These are phyloP conservation scores for Falco cherrug DNA, from an alignment of 2,797 vertebrate genomes.

Conservation along the genomic window DNA sequence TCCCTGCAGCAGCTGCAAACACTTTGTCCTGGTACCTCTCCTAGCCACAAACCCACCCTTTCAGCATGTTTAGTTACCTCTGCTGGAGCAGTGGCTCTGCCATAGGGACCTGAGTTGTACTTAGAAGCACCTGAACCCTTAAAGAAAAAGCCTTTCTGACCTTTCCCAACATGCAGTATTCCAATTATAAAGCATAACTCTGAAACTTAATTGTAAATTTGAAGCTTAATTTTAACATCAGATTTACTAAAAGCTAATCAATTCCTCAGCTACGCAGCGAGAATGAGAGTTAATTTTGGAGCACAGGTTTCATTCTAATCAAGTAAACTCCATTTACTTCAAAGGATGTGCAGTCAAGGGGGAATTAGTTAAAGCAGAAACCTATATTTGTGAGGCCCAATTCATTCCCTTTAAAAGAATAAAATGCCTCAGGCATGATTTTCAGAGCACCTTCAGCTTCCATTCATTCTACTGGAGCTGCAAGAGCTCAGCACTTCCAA, in stretches of 20 bases:
- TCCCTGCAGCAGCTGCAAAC: neutral
- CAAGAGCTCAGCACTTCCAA: slow-evolving; percentile 21
- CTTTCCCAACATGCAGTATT: neutral
- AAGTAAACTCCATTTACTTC: slow-evolving; percentile 51
- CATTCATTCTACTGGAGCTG: slow-evolving; percentile 13
- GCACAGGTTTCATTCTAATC: slow-evolving; percentile 36
- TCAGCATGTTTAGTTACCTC: neutral
- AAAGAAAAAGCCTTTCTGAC: neutral
- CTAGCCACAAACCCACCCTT: neutral
- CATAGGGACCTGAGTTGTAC: neutral
- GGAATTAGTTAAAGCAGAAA: slow-evolving; percentile 33
- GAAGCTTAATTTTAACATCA: slow-evolving; percentile 39
- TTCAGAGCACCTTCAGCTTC: slow-evolving; percentile 37
- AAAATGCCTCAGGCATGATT: slow-evolving; percentile 20
- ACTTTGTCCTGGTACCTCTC: neutral
- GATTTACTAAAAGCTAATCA: slow-evolving; percentile 40
- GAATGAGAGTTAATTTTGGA: slow-evolving; percentile 18
- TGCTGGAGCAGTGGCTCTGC: neutral
- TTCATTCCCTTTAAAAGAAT: slow-evolving; percentile 22
- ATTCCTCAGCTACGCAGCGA: neutral
- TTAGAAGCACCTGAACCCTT: neutral
- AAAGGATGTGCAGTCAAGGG: slow-evolving; percentile 6
- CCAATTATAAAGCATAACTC: slow-evolving; percentile 1
- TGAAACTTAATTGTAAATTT: slow-evolving; percentile 3
- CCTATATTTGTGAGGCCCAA: slow-evolving; percentile 33